These are phyloP conservation scores for Gymnobelideus leadbeateri DNA, from an alignment of 2,113 vertebrate species.

Conservation along the genomic window DNA sequence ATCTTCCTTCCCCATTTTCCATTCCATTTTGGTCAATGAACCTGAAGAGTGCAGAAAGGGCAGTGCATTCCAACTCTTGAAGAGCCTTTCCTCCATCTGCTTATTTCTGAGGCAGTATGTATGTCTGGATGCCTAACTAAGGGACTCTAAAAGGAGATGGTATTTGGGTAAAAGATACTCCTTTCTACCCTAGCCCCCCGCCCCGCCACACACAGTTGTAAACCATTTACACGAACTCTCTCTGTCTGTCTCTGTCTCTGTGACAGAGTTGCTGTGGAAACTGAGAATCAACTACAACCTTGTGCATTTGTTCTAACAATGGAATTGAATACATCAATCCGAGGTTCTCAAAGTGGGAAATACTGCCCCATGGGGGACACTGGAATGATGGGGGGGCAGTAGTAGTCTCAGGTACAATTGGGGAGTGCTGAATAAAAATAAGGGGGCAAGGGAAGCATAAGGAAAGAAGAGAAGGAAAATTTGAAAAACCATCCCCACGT, in stretches of 20 bases:
- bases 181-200: too few relatives aligned
- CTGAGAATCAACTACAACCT: neutral
- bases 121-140: neutral
- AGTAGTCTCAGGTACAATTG: too few relatives aligned
- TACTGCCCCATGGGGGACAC: too few relatives aligned
- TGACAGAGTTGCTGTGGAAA: neutral
- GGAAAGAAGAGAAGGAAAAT: too few relatives aligned
- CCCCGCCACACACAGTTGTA: too few relatives aligned
- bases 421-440: too few relatives aligned
- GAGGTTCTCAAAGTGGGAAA: too few relatives aligned
- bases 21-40: slow-evolving; percentile 48
- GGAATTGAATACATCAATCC: neutral
- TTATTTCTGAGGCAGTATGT: neutral
- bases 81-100: neutral
- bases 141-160: neutral
- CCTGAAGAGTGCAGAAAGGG: slow-evolving; percentile 8
- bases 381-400: too few relatives aligned
- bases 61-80: slow-evolving; percentile 41
- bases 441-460: too few relatives aligned
- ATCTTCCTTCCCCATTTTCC: neutral
- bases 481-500: too few relatives aligned
- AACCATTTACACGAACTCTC: too few relatives aligned
- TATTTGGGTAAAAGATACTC: neutral
- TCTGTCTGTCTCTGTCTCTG: too few relatives aligned
- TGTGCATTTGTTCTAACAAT: neutral